Evolutionary conservation across 2,797 vertebrate genomes (phyloP).

Genomic region (Tiaroga cobitis): DNA sequence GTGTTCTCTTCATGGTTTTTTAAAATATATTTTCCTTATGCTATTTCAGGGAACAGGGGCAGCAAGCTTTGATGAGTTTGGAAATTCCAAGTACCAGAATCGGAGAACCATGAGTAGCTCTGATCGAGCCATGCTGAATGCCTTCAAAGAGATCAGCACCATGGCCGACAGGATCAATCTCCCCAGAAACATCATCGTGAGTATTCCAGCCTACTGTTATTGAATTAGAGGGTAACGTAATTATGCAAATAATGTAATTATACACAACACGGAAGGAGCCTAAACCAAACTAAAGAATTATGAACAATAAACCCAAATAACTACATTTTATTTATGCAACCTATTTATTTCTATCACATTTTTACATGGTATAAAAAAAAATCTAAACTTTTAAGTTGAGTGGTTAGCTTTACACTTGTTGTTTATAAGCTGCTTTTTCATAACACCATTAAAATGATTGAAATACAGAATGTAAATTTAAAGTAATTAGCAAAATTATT

Average conservation of each 20-base stretch:
- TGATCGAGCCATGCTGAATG: conserved; percentile 97
- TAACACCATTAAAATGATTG: not conserved
- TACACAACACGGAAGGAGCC: not conserved
- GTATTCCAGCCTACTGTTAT: conserved; percentile 67
- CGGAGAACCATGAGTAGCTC: conserved; percentile 98
- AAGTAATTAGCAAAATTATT: not conserved
- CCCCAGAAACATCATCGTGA: conserved; percentile 96
- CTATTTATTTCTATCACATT: not conserved
- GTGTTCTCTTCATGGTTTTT: not conserved
- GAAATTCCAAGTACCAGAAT: conserved; percentile 98
- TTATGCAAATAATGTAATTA: not conserved
- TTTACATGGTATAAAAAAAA: not conserved
- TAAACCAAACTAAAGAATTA: not conserved
- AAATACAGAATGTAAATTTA: not conserved
- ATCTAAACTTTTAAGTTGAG: not conserved
- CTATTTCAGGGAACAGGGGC: conserved; percentile 89
- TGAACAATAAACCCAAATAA: not conserved
- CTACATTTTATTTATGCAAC: not conserved
- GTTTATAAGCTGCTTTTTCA: not conserved
- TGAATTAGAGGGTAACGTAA: conserved; percentile 51
- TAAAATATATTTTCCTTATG: not conserved
- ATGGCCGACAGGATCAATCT: conserved; percentile 99
- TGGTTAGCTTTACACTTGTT: not conserved
- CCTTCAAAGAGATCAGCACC: conserved; percentile 97
- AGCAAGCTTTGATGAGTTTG: conserved; percentile 98